Conservation (phyloP, 2,888 invertebrate species). For the Pollenia amentaria region DNA sequence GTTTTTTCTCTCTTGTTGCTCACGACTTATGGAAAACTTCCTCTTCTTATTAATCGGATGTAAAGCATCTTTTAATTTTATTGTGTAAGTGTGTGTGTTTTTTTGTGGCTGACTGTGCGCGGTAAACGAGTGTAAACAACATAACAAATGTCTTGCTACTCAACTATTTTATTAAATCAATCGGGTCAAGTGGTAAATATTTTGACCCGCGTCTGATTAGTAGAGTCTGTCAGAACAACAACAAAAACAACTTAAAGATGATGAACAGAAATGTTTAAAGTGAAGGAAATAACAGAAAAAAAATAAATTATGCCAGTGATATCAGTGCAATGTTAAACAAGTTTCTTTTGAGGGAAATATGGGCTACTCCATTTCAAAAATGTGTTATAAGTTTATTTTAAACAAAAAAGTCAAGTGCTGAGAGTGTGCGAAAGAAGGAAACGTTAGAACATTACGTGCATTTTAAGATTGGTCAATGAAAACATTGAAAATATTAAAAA, state of each 20-base stretch:
- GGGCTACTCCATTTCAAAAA: slow-evolving; percentile 37
- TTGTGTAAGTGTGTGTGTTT: background rate
- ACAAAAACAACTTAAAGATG: slow-evolving; percentile 56
- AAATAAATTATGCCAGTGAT: slow-evolving; percentile 34
- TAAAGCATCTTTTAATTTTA: slow-evolving; percentile 18
- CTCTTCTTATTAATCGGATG: slow-evolving; percentile 47
- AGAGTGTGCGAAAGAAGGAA: too few relatives aligned
- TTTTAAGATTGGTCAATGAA: too few relatives aligned
- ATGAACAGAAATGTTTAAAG: slow-evolving; percentile 56
- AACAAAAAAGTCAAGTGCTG: background rate
- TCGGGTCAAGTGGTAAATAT: slow-evolving; percentile 85
- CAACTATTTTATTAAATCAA: slow-evolving; percentile 85
- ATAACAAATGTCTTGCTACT: slow-evolving; percentile 82
- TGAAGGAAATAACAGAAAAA: slow-evolving; percentile 57
- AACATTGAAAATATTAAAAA: too few relatives aligned
- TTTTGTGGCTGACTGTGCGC: slow-evolving; percentile 44
- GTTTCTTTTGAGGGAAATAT: slow-evolving; percentile 23
- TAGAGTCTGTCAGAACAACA: slow-evolving; percentile 73
- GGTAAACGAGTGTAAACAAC: slow-evolving; percentile 64
- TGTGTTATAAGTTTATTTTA: background rate
- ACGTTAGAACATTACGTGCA: too few relatives aligned
- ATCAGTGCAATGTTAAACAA: slow-evolving; percentile 52
- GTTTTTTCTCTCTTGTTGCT: background rate
- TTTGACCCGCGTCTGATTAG: slow-evolving; percentile 85
- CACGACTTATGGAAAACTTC: slow-evolving; percentile 19